A percentile compares a stretch with the other conserved stretches of the same genome.
phyloP scores from a whole-genome alignment of 2,888 invertebrate species.

The Isoperla grammatica region DNA sequence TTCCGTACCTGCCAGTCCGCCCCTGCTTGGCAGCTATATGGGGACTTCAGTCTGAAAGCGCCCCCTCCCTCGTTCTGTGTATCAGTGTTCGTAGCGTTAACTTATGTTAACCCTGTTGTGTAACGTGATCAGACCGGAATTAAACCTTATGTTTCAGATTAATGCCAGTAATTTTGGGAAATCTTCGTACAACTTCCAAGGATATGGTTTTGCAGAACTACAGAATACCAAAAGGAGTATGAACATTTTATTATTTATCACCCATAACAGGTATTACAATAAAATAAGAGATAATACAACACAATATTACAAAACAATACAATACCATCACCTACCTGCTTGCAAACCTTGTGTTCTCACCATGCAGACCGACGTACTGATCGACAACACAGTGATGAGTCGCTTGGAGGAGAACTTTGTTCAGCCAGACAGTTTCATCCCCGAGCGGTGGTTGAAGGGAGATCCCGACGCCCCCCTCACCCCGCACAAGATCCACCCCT shows the following conservation, averaged over 20 bases:
- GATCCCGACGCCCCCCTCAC: slow-evolving; percentile 33
- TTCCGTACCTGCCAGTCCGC: too few species aligned
- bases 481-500: slow-evolving; percentile 50
- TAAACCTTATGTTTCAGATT: slow-evolving; percentile 38
- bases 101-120: too few species aligned
- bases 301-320: too few species aligned
- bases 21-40: too few species aligned
- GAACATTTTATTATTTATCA: slow-evolving; percentile 31
- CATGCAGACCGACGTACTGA: slow-evolving; percentile 33
- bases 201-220: slow-evolving; percentile 59
- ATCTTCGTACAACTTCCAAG: slow-evolving; percentile 48
- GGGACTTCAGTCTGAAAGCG: too few species aligned
- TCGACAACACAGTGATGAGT: slow-evolving; percentile 4
- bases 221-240: slow-evolving; percentile 54
- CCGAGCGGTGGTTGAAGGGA: slow-evolving; percentile 64
- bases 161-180: slow-evolving; percentile 55
- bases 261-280: background rate
- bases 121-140: too few species aligned
- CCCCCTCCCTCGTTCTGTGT: too few species aligned
- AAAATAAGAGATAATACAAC: too few species aligned
- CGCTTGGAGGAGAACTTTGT: slow-evolving; percentile 47
- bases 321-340: too few species aligned
- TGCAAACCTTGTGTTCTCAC: too few species aligned
- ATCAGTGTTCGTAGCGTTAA: too few species aligned
- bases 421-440: slow-evolving; percentile 52